A percentile compares a stretch with the other conserved stretches of the same genome.
These are phyloP conservation scores for Synanthedon andrenaeformis DNA, from an alignment of 2,888 invertebrate genomes.

Conservation along the genomic window DNA sequence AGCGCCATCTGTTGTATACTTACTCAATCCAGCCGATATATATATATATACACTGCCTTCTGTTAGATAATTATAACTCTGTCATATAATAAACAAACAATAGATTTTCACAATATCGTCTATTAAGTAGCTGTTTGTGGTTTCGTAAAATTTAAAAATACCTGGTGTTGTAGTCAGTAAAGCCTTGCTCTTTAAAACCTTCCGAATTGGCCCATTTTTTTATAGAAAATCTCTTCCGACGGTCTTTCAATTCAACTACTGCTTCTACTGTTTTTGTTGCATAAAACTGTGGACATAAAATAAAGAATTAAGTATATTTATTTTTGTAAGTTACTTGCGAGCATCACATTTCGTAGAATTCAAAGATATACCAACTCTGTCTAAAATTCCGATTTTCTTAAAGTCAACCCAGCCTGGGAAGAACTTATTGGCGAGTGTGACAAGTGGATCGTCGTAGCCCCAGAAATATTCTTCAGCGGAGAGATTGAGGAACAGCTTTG, in stretches of 20 bases:
- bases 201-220: constrained; percentile 74
- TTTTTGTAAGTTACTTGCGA: not conserved
- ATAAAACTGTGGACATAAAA: constrained; percentile 36
- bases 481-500: constrained; percentile 75
- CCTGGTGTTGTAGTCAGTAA: constrained; percentile 50
- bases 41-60: too few species aligned
- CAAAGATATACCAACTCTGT: constrained; percentile 72
- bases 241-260: constrained; percentile 41
- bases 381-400: constrained; percentile 82
- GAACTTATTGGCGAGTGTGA: constrained; percentile 77
- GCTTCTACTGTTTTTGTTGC: constrained; percentile 29
- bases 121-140: too few species aligned
- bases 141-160: constrained; percentile 10
- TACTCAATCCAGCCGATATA: too few species aligned
- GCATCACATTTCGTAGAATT: too few species aligned
- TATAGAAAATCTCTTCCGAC: constrained; percentile 59
- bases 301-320: not conserved
- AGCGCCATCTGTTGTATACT: too few species aligned
- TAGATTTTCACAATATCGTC: too few species aligned
- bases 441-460: constrained; percentile 85
- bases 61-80: too few species aligned
- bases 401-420: constrained; percentile 86
- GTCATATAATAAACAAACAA: too few species aligned
- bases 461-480: constrained; percentile 81
- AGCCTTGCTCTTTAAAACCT: constrained; percentile 79